Evolutionary conservation across 2,888 invertebrate species (phyloP).

Genomic region (Microctonus hyperodae): DNA sequence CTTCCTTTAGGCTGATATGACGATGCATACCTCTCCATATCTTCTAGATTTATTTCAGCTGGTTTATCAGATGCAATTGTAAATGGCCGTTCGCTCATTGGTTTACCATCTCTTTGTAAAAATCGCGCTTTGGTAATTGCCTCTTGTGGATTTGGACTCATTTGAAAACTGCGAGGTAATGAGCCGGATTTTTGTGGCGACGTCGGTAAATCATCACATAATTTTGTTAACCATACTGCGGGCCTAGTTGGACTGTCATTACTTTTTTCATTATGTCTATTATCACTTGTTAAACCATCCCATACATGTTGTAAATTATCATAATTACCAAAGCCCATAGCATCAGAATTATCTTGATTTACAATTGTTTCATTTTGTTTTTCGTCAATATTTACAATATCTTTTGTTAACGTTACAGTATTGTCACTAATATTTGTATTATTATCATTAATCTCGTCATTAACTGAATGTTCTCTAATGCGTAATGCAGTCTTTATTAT

Average conservation of each 20-base stretch:
- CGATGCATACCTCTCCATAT: slow-evolving; percentile 68
- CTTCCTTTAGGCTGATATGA: slow-evolving; percentile 55
- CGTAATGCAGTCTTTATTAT: slow-evolving; percentile 54
- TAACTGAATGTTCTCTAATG: slow-evolving; percentile 50
- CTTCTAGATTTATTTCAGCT: slow-evolving; percentile 73
- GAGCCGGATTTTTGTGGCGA: slow-evolving; percentile 78
- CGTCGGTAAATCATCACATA: slow-evolving; percentile 74
- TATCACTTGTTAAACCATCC: slow-evolving; percentile 50
- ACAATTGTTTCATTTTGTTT: slow-evolving; percentile 63
- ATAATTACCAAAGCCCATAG: slow-evolving; percentile 68
- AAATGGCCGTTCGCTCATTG: slow-evolving; percentile 72
- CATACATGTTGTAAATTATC: slow-evolving; percentile 67
- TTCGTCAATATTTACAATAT: slow-evolving; percentile 34
- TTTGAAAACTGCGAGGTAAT: slow-evolving; percentile 79
- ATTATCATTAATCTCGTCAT: slow-evolving; percentile 12
- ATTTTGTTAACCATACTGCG: slow-evolving; percentile 76
- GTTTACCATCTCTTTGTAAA: slow-evolving; percentile 69
- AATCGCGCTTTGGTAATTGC: slow-evolving; percentile 62
- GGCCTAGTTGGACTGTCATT: slow-evolving; percentile 69
- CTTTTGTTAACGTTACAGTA: background rate
- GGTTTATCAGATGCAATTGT: slow-evolving; percentile 77
- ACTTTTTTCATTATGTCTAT: slow-evolving; percentile 38
- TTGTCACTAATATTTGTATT: background rate
- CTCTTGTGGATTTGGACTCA: slow-evolving; percentile 67
- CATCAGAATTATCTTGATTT: slow-evolving; percentile 58